Evolutionary conservation across 2,888 invertebrate genomes (phyloP), one percentile per base, ranked within the genome.

Genomic region (Temnothorax rugatulus): DNA sequence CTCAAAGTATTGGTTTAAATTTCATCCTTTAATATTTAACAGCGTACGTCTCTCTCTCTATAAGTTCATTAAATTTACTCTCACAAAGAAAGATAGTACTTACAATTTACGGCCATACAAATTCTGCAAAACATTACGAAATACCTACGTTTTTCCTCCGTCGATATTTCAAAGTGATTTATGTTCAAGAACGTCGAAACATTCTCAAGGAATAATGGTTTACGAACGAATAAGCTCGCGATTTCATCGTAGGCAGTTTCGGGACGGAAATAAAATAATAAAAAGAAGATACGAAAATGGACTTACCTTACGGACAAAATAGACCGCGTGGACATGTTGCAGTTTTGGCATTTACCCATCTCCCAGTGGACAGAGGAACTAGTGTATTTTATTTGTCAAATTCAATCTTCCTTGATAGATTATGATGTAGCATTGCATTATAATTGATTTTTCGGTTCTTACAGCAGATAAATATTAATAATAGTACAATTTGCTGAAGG

Each of bases 361-460:
- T 83, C 68, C 76, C 74, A 34, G 29, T 11, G 25, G 5, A 44
- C 29, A 41, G 69, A n/a, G 38, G 29, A 82, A 71, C 41, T 85
- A 82, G 57, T 84, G 85, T 85, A 84, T 82, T 86, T 88, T 75
- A 83, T 84, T 88, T 59, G 54, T 74, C n/a, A 61, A 50, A 61
- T 82, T 77, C 77, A 77, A 86, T 83, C 59, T 82, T 57, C 61
- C n/a, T 29, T 66, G 57, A 57, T 64, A 83, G 77, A 83, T 87
- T 87, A 83, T 57, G 29, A 38, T 74, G 88, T 69, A 87, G 74
- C 61, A 76, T 2, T 18, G 11, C 2, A 57, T 9, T 34, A 52
- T 34, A 52, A 18, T 52, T 9, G 1, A 69, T 52, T 21, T 25
- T 50, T 52, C 5, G 4, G 18, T 9, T 68, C 25, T 50, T 18